A percentile compares a stretch with the other conserved stretches of the same genome.
Evolutionary conservation across 2,113 vertebrate genomes (phyloP).

Genomic region (Nycticryphes semicollaris): DNA sequence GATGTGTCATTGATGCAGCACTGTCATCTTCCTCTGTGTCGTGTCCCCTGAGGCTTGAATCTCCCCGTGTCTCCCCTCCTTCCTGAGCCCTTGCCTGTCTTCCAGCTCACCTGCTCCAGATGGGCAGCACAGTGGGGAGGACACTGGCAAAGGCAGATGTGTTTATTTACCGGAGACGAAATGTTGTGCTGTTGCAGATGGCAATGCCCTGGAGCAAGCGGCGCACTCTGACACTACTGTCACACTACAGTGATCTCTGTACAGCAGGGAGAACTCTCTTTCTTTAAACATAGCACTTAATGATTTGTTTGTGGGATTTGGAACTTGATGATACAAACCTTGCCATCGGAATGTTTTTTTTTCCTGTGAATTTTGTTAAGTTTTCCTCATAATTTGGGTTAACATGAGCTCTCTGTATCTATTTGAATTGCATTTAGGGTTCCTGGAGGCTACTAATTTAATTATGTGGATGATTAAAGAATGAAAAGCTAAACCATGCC

Average conservation of each 20-base stretch:
- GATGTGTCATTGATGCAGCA: slow-evolving; percentile 36
- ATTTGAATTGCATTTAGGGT: neutral
- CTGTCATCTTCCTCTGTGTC: slow-evolving; percentile 49
- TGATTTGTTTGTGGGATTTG: neutral
- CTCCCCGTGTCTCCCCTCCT: neutral
- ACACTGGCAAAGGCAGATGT: slow-evolving; percentile 82
- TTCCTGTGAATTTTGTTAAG: neutral
- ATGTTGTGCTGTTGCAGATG: slow-evolving; percentile 77
- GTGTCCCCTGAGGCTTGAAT: slow-evolving; percentile 54
- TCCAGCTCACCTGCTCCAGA: slow-evolving; percentile 82
- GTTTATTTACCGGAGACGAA: slow-evolving; percentile 80
- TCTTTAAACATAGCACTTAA: neutral
- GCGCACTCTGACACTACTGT: slow-evolving; percentile 75
- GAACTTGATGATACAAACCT: neutral
- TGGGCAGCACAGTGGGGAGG: slow-evolving; percentile 81
- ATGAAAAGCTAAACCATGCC: neutral
- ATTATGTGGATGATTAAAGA: neutral
- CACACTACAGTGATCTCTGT: slow-evolving; percentile 58
- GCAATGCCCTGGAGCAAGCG: slow-evolving; percentile 72
- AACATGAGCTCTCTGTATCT: neutral
- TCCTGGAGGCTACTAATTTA: neutral
- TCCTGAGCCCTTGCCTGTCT: slow-evolving; percentile 59
- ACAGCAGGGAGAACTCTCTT: slow-evolving; percentile 16
- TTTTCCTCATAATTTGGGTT: neutral
- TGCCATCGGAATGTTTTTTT: neutral